A percentile compares a stretch with the other conserved stretches of the same genome.
These are phyloP conservation scores for Oncorhynchus tshawytscha DNA, from an alignment of 2,113 vertebrate genomes.

Conservation along the genomic window DNA sequence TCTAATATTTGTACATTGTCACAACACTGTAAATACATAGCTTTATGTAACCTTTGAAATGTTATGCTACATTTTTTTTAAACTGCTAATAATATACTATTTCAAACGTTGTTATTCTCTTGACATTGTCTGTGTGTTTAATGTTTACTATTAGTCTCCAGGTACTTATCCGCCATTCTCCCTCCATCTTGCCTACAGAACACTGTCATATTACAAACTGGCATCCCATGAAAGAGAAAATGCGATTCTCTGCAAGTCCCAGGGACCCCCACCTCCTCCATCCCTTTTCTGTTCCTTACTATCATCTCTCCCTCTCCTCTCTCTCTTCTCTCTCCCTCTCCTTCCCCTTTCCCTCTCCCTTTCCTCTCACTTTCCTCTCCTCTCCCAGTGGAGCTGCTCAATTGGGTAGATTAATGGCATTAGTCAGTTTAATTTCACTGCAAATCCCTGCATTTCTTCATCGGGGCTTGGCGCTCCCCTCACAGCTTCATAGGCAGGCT, in stretches of 20 bases:
- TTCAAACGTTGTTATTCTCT: too few species aligned
- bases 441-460: constrained; percentile 49
- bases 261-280: constrained; percentile 20
- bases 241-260: constrained; percentile 23
- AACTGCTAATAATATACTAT: too few species aligned
- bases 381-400: constrained; percentile 20
- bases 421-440: constrained; percentile 56
- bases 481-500: constrained; percentile 1
- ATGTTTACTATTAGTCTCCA: background rate
- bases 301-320: background rate
- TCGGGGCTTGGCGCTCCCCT: constrained; percentile 23
- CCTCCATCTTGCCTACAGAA: constrained; percentile 32
- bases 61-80: too few species aligned
- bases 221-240: constrained; percentile 38
- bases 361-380: too few species aligned
- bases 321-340: background rate
- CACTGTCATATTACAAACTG: constrained; percentile 26
- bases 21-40: too few species aligned
- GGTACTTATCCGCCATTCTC: constrained; percentile 13
- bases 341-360: constrained; percentile 7
- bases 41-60: too few species aligned
- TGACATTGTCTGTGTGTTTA: background rate
- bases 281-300: too few species aligned
- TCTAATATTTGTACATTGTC: too few species aligned
- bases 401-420: constrained; percentile 40